Conservation (phyloP, 2,797 vertebrate species). For the Trichosurus vulpecula region DNA sequence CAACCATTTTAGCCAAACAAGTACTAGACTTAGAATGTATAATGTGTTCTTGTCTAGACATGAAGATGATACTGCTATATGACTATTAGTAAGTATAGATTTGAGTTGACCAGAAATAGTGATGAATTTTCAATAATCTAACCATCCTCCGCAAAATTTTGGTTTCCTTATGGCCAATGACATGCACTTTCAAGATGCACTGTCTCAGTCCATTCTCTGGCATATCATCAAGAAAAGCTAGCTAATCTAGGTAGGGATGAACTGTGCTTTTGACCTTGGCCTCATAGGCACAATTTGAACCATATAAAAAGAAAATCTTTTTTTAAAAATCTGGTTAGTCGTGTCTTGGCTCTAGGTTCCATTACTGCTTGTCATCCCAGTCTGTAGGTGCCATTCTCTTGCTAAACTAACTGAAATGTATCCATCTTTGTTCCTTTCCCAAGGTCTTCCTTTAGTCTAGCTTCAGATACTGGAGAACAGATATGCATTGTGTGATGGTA, state of each 20-base stretch:
- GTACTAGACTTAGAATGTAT: neutral
- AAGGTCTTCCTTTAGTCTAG: neutral
- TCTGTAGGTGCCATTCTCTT: conserved; percentile 22
- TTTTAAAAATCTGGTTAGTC: no score
- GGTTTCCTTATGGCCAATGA: conserved; percentile 26
- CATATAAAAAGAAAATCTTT: neutral
- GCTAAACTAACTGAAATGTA: conserved; percentile 29
- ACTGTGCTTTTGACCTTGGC: neutral
- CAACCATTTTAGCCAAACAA: neutral
- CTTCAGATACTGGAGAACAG: neutral
- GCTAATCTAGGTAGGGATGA: neutral
- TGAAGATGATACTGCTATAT: neutral
- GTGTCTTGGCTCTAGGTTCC: conserved; percentile 25
- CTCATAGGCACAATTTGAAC: neutral
- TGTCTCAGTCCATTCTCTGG: neutral
- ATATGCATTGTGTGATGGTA: neutral
- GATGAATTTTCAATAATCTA: neutral
- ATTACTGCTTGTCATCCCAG: conserved; percentile 37
- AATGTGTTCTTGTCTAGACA: conserved; percentile 1
- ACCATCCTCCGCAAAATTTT: conserved; percentile 24
- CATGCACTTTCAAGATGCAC: neutral
- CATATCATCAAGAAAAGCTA: neutral
- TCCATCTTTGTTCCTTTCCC: neutral
- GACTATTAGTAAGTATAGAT: neutral
- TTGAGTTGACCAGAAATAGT: conserved; percentile 12